Conservation (phyloP, 2,113 vertebrate genomes). For the Hirundichthys speculiger region DNA sequence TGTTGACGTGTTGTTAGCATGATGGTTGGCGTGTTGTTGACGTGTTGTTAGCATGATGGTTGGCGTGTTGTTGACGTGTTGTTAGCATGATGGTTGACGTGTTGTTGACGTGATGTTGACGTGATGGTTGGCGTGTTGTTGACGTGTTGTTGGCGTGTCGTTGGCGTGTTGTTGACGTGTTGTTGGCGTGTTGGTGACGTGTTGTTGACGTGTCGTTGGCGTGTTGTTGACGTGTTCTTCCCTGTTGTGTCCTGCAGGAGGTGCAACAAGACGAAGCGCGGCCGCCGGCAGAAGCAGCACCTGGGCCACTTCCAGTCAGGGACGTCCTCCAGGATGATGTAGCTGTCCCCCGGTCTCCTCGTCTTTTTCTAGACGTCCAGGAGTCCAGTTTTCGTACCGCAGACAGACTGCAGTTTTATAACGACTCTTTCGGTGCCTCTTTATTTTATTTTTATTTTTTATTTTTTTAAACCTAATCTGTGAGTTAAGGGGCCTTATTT, state of each 20-base stretch:
- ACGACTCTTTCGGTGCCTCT: slow-evolving; percentile 63
- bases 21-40: too few species aligned
- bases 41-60: too few species aligned
- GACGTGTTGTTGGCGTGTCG: too few species aligned
- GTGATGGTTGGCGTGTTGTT: too few species aligned
- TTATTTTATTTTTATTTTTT: slow-evolving; percentile 37
- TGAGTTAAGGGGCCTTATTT: slow-evolving; percentile 74
- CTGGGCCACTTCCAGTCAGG: slow-evolving; percentile 96
- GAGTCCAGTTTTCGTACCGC: slow-evolving; percentile 63
- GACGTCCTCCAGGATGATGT: slow-evolving; percentile 96
- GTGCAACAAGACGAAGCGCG: slow-evolving; percentile 96
- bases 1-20: too few species aligned
- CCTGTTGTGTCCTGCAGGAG: slow-evolving; percentile 82
- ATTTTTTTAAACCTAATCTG: slow-evolving; percentile 29
- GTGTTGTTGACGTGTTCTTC: background rate
- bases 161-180: too few species aligned
- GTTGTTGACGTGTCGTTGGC: too few species aligned
- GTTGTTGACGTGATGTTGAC: too few species aligned
- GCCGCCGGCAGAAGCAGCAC: slow-evolving; percentile 97
- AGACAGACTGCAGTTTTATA: slow-evolving; percentile 72
- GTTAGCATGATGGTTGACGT: too few species aligned
- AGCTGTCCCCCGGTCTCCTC: slow-evolving; percentile 66
- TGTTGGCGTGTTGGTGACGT: too few species aligned
- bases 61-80: too few species aligned
- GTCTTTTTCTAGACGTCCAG: slow-evolving; percentile 49